Base-by-base conservation (phyloP, 2,888 invertebrate species). In the Tenthredo amoena region DNA sequence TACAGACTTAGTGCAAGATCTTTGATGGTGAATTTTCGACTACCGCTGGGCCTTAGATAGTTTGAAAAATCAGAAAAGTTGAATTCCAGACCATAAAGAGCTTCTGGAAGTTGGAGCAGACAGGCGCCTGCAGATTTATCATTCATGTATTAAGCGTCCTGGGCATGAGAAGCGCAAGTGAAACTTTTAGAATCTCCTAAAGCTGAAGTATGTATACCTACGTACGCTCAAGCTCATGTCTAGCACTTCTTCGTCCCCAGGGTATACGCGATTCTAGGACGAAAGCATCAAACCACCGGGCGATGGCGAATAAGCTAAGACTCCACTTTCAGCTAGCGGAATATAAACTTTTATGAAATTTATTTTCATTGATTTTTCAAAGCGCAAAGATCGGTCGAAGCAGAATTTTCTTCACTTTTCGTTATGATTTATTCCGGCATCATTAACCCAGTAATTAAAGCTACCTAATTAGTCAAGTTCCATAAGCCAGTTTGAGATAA, bases 101-200 rank as follows among this genome's bases (percentile, higher is more conserved):
- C 18, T 34, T 55, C 15, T 77, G 77, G 55, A 77, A 77, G 12
- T 77, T 31, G 4, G 15, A 55, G 55, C 55, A 55, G 55, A 77
- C 50, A 77, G 77, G 72, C 81, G 18, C 7, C 62, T 21, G 81
- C 43, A 55, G 55, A 81, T 34, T 81, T 81, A 62, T 81, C 77
- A 77, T 77, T 77, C 55, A 77, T 55, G 55, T 55, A 77, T 77
- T 34, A 55, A 77, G 77, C 77, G 55, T 18, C 31, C 26, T 55
- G 50, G 26, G 50, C 77, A 34, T 77, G 43, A n/a, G 85, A 86
- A 85, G 87, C 85, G 85, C 77, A 72, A 87, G 88, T 88, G 88
- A 91, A 92, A 92, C 89, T 92, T 92, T 89, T 85, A 88, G 88
- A 90, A 90, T 90, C 89, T 89, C 87, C 84, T 87, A 88, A 89